A percentile compares a stretch with the other conserved stretches of the same genome.
Evolutionary conservation across 1,140 invertebrate species (phyloP).

Genomic region (Caerostris extrusa): DNA sequence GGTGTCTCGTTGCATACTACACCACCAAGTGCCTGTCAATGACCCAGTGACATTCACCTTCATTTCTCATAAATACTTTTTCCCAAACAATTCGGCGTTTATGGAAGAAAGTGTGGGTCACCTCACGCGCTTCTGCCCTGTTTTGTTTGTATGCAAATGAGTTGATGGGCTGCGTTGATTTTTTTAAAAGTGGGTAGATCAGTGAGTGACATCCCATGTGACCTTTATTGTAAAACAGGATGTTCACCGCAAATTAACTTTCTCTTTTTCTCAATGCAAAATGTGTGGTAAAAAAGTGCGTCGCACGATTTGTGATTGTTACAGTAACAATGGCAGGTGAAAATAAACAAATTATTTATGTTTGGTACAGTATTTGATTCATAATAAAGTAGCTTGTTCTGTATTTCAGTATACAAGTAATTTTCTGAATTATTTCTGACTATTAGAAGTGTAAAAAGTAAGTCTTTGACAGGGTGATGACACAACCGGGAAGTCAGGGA

Average conservation of each 20-base stretch:
- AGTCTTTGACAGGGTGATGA: no score
- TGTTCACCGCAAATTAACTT: neutral
- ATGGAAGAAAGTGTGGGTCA: slow-evolving; percentile 10
- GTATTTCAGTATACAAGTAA: no score
- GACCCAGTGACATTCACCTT: slow-evolving; percentile 67
- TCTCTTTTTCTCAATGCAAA: neutral
- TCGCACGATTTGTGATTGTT: no score
- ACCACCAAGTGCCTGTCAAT: slow-evolving; percentile 43
- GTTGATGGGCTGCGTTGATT: neutral
- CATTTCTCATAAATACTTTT: neutral
- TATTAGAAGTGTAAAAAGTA: no score
- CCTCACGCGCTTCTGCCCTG: neutral
- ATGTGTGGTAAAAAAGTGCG: no score
- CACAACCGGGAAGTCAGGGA: no score
- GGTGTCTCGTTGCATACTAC: neutral
- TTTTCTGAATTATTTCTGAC: no score
- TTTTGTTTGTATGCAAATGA: neutral
- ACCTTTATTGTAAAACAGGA: neutral
- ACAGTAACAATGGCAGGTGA: no score
- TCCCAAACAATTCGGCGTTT: neutral
- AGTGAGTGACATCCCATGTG: neutral
- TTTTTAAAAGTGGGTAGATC: no score
- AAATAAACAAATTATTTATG: no score
- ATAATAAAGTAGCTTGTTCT: no score
- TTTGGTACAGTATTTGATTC: no score